Conservation (phyloP, 37 sponge, comb jelly and placozoan species). For the Theonella swinhoei region DNA sequence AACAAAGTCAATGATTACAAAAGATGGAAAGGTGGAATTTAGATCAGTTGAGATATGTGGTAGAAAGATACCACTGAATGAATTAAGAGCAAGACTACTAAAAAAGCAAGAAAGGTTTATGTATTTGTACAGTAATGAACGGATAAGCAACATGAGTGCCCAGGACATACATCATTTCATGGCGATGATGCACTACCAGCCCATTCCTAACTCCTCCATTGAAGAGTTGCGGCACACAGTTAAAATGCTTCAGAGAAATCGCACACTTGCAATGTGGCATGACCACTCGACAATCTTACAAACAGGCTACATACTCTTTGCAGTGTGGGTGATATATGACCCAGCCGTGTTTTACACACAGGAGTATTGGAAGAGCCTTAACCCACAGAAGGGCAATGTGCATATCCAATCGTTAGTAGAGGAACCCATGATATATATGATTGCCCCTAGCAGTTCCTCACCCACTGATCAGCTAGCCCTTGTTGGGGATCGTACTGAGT, state of each 20-base stretch:
- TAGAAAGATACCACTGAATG: slow-evolving; percentile 34
- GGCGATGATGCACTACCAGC: not conserved
- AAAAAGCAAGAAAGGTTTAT: slow-evolving; percentile 22
- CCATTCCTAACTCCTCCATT: not conserved
- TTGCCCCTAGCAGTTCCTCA: slow-evolving; percentile 29
- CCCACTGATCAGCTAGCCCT: slow-evolving; percentile 22
- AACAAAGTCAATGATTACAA: not conserved
- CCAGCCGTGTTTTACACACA: slow-evolving; percentile 31
- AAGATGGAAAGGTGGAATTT: not conserved
- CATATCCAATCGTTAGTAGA: slow-evolving; percentile 33
- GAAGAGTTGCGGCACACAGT: slow-evolving; percentile 10
- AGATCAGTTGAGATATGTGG: not conserved
- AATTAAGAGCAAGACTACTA: slow-evolving; percentile 27
- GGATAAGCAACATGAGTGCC: not conserved
- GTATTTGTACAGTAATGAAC: slow-evolving; percentile 12
- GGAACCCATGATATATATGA: slow-evolving; percentile 34
- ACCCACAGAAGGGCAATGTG: not conserved
- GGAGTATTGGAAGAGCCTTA: not conserved
- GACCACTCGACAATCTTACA: slow-evolving; percentile 32
- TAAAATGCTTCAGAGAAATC: slow-evolving; percentile 3
- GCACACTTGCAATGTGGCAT: slow-evolving; percentile 43
- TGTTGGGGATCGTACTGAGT: slow-evolving; percentile 16
- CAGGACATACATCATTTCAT: not conserved
- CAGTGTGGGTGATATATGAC: slow-evolving; percentile 38
- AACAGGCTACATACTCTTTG: slow-evolving; percentile 41